phyloP scores from a whole-genome alignment of 1,140 invertebrate genomes.

The Temnothorax longispinosus region DNA sequence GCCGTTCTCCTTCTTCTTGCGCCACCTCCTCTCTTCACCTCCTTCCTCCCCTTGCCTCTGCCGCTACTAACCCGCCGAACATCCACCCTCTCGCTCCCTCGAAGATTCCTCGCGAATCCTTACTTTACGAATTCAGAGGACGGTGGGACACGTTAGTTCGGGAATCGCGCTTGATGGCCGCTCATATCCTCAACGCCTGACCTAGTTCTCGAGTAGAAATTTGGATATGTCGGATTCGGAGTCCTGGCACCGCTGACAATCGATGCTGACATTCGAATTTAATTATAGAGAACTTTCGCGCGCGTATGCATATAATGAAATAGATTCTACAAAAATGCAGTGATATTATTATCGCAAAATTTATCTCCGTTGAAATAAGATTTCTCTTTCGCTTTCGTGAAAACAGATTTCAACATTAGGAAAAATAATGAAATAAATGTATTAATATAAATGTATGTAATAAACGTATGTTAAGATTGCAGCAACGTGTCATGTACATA shows the following conservation, averaged over 20 bases:
- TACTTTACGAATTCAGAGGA: constrained; percentile 83
- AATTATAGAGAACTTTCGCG: not conserved
- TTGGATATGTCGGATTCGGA: constrained; percentile 12
- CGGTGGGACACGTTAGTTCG: constrained; percentile 75
- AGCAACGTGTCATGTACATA: not conserved
- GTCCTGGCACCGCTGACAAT: not conserved
- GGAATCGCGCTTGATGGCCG: constrained; percentile 64
- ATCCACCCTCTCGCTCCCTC: constrained; percentile 49
- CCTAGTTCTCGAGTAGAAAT: constrained; percentile 50
- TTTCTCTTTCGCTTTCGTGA: not conserved
- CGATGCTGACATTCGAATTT: not conserved
- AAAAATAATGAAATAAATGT: not conserved
- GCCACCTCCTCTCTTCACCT: not conserved
- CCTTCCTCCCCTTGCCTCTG: not conserved
- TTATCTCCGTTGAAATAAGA: not conserved
- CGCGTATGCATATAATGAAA: not conserved
- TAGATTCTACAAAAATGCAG: not conserved
- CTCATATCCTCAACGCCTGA: constrained; percentile 28
- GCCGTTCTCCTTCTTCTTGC: constrained; percentile 13
- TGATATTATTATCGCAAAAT: not conserved
- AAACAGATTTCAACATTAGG: not conserved
- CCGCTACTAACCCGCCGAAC: constrained; percentile 38
- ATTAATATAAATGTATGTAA: not conserved
- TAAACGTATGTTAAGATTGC: not conserved
- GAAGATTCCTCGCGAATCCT: constrained; percentile 76